A percentile compares a stretch with the other conserved stretches of the same genome.
These are phyloP conservation scores for Parasteatoda tepidariorum DNA, from an alignment of 1,140 invertebrate genomes.

Conservation along the genomic window DNA sequence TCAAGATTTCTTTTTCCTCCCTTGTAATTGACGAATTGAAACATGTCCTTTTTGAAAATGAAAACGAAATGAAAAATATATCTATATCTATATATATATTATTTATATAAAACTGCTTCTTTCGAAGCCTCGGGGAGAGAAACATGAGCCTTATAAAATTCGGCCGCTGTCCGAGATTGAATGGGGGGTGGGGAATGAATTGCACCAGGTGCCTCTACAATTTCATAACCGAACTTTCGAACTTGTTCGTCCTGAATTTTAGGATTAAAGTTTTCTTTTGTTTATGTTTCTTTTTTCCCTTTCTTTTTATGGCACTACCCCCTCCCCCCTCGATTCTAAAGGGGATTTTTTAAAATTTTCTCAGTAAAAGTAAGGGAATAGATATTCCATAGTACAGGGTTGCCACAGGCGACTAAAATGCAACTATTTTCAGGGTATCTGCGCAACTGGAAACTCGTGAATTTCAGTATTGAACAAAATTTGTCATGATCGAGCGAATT, in stretches of 20 bases:
- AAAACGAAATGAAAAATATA: constrained; percentile 21
- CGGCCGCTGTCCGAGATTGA: constrained; percentile 54
- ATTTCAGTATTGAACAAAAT: background rate
- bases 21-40: constrained; percentile 47
- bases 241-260: constrained; percentile 33
- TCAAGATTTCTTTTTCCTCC: background rate
- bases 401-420: background rate
- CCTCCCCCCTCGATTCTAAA: background rate
- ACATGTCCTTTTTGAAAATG: constrained; percentile 41
- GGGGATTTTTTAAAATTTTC: constrained; percentile 58
- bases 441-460: background rate
- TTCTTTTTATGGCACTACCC: constrained; percentile 5
- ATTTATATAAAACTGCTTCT: background rate
- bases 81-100: no score
- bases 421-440: background rate
- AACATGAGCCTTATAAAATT: constrained; percentile 45
- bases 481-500: no score
- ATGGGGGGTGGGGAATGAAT: background rate
- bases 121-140: background rate
- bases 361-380: background rate
- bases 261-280: constrained; percentile 20
- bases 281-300: background rate
- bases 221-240: constrained; percentile 30
- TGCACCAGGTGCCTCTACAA: constrained; percentile 41
- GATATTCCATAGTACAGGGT: background rate